These are phyloP conservation scores for Noctua janthina DNA, from an alignment of 2,888 invertebrate genomes.

Conservation along the genomic window DNA sequence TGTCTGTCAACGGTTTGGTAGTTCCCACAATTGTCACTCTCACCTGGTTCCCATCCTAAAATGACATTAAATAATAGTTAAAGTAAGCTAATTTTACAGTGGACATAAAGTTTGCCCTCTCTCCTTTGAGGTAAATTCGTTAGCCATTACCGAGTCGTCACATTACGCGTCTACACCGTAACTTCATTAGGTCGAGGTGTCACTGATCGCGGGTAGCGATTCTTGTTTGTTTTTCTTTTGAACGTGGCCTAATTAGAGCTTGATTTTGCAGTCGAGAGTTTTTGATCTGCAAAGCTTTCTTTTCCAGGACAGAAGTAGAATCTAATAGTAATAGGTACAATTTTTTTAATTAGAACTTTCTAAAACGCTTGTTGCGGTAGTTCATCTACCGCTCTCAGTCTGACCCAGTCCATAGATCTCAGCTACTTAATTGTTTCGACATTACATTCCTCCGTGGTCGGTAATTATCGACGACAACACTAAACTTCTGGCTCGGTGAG, in stretches of 20 bases:
- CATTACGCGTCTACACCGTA: conserved; percentile 79
- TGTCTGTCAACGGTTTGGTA: conserved; percentile 77
- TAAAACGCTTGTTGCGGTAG: neutral
- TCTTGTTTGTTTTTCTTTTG: neutral
- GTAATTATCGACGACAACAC: conserved; percentile 80
- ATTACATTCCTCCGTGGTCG: conserved; percentile 77
- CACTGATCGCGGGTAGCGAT: conserved; percentile 59
- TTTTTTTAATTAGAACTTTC: neutral
- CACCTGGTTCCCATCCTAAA: conserved; percentile 82
- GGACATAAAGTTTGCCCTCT: conserved; percentile 75
- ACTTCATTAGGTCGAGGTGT: conserved; percentile 69
- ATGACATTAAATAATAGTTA: conserved; percentile 87
- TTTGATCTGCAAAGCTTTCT: too few species aligned
- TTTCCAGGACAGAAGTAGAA: neutral
- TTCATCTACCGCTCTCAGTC: conserved; percentile 41
- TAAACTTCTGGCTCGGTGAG: conserved; percentile 69
- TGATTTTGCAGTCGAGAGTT: neutral
- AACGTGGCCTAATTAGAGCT: neutral
- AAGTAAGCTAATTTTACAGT: conserved; percentile 84
- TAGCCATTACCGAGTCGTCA: conserved; percentile 81
- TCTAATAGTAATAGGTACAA: too few species aligned
- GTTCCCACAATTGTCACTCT: conserved; percentile 84
- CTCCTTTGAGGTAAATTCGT: conserved; percentile 72
- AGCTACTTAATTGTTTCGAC: conserved; percentile 80
- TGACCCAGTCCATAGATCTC: conserved; percentile 62